A percentile compares a stretch with the other conserved stretches of the same genome.
Conservation (phyloP, 2,888 invertebrate genomes). For the Aspidiotus rigidus region DNA sequence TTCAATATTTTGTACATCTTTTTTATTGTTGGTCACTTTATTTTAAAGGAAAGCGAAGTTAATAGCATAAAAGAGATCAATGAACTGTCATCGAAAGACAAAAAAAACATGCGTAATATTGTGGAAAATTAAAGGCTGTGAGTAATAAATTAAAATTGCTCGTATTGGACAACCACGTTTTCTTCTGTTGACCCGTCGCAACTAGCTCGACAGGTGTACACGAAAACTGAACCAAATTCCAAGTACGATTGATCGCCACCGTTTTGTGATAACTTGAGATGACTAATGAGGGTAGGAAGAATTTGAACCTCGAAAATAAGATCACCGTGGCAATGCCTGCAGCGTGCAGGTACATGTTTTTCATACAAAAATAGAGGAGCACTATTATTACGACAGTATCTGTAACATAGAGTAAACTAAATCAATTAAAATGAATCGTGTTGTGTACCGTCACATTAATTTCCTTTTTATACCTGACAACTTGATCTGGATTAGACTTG, state of each 20-base stretch:
- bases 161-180: conserved; percentile 65
- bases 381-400: conserved; percentile 62
- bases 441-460: background rate
- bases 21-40: too few species aligned
- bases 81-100: background rate
- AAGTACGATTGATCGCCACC: conserved; percentile 42
- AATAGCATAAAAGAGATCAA: background rate
- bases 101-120: background rate
- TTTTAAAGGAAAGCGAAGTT: too few species aligned
- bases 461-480: conserved; percentile 55
- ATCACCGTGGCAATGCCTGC: conserved; percentile 61
- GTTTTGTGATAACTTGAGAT: conserved; percentile 48
- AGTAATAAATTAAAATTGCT: conserved; percentile 42
- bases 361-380: conserved; percentile 61
- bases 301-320: conserved; percentile 74
- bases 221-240: conserved; percentile 77
- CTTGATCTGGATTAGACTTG: conserved; percentile 67
- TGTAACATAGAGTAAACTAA: conserved; percentile 41
- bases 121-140: background rate
- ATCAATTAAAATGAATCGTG: background rate
- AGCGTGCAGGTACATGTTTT: conserved; percentile 47
- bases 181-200: conserved; percentile 66
- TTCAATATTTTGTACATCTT: too few species aligned
- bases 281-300: conserved; percentile 67
- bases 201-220: conserved; percentile 73